Percentiles rank a stretch among this genome's conserved stretches.
phyloP scores from a whole-genome alignment of 1,140 invertebrate species.

The Pseudobourletiella spinata region DNA sequence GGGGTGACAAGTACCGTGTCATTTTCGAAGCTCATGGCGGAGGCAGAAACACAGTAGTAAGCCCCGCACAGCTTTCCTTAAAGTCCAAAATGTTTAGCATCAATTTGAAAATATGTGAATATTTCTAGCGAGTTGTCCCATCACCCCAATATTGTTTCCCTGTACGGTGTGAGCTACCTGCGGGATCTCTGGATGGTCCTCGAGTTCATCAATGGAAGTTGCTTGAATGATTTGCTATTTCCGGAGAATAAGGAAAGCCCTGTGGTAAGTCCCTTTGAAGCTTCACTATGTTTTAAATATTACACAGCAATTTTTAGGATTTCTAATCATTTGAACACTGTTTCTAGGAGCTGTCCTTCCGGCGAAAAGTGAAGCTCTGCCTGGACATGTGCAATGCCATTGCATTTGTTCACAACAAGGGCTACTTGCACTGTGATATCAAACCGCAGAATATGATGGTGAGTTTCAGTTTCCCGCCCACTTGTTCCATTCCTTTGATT shows the following conservation, averaged over 20 bases:
- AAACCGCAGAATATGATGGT: slow-evolving; percentile 14
- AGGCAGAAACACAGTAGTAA: slow-evolving; percentile 8
- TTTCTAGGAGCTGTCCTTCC: neutral
- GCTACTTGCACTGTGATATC: slow-evolving; percentile 7
- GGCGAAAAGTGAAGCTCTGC: neutral
- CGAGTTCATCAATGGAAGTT: neutral
- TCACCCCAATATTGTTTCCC: neutral
- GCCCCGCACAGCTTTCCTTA: neutral
- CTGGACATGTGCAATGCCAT: neutral
- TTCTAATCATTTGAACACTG: neutral
- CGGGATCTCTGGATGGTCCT: slow-evolving; percentile 6
- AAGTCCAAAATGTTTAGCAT: neutral
- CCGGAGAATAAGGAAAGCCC: too few species aligned
- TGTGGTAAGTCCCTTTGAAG: too few species aligned
- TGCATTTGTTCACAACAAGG: neutral
- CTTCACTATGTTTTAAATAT: too few species aligned
- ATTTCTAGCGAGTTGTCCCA: neutral
- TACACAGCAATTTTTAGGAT: neutral
- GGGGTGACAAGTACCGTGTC: neutral
- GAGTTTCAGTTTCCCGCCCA: neutral
- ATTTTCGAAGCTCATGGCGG: neutral
- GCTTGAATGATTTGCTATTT: too few species aligned
- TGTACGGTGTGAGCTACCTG: neutral
- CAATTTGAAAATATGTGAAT: neutral
- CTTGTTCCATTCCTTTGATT: neutral